Evolutionary conservation across 2,888 invertebrate species (phyloP).

Genomic region (Rhogogaster chlorosoma): DNA sequence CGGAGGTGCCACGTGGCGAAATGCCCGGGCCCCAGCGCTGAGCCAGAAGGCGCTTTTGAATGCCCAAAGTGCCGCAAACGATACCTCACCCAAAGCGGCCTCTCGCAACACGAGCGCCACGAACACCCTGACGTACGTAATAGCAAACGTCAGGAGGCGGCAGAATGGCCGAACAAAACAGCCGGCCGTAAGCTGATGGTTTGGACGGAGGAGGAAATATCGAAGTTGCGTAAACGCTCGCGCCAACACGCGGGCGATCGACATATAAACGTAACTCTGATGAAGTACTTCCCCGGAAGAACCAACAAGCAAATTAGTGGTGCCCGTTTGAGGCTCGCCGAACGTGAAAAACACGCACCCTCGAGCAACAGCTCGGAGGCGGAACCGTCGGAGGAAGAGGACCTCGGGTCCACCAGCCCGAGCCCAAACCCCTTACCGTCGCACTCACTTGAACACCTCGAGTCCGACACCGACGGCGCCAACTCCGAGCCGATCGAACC

Average conservation of each 20-base stretch:
- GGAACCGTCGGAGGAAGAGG: no score
- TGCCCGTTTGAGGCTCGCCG: conserved; percentile 1
- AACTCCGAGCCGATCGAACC: no score
- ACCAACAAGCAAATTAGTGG: conserved; percentile 50
- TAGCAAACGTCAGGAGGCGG: background rate
- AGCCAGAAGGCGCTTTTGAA: no score
- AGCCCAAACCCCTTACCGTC: no score
- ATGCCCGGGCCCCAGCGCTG: background rate
- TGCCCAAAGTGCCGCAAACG: background rate
- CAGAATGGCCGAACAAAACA: background rate
- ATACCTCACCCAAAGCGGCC: conserved; percentile 36
- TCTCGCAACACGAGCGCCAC: conserved; percentile 54
- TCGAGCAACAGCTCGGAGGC: no score
- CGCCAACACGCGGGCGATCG: background rate
- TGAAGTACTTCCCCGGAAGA: conserved; percentile 15
- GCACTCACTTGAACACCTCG: no score
- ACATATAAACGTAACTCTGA: background rate
- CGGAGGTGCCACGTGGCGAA: background rate
- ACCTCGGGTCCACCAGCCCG: no score
- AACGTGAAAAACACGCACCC: no score
- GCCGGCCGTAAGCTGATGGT: background rate
- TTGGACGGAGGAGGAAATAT: background rate
- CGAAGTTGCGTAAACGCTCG: background rate
- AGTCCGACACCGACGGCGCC: no score
- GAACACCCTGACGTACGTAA: conserved; percentile 48